These are phyloP conservation scores for Aplochiton taeniatus DNA, from an alignment of 2,797 vertebrate species.

Conservation along the genomic window DNA sequence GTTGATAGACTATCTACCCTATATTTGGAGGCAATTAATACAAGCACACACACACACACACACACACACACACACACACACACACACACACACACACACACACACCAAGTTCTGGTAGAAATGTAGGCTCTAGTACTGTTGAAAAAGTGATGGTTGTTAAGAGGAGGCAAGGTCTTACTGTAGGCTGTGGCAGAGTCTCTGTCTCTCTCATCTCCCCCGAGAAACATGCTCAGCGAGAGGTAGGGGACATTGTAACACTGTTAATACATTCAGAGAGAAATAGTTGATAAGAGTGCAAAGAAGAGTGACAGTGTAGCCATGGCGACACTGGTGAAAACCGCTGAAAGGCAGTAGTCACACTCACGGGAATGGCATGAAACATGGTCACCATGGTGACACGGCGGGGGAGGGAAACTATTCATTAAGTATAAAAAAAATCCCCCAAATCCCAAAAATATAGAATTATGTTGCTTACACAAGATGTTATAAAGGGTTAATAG, in stretches of 20 bases:
- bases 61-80: too few relatives aligned
- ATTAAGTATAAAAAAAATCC: too few relatives aligned
- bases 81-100: too few relatives aligned
- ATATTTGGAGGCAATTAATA: too few relatives aligned
- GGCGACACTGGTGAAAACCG: conserved; percentile 38
- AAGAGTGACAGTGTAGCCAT: conserved; percentile 37
- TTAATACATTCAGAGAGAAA: conserved; percentile 25
- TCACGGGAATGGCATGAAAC: conserved; percentile 19
- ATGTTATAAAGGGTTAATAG: background rate
- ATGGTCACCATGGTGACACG: conserved; percentile 42
- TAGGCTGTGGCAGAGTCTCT: conserved; percentile 81
- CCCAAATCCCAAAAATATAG: too few relatives aligned
- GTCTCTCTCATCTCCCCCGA: conserved; percentile 75
- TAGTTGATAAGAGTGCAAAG: background rate
- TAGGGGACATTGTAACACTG: conserved; percentile 80
- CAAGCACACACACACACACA: too few relatives aligned
- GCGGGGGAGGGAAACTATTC: too few relatives aligned
- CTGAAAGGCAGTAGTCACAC: conserved; percentile 27
- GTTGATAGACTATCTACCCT: too few relatives aligned
- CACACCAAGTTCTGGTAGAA: too few relatives aligned
- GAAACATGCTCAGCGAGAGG: conserved; percentile 80
- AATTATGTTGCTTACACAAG: background rate
- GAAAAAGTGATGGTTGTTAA: background rate
- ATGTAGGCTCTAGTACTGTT: too few relatives aligned
- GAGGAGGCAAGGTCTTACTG: conserved; percentile 62